Percentiles rank a stretch among this genome's conserved stretches.
These are phyloP conservation scores for Chrysomallon squamiferum DNA, from an alignment of 1,140 invertebrate genomes.

Conservation along the genomic window DNA sequence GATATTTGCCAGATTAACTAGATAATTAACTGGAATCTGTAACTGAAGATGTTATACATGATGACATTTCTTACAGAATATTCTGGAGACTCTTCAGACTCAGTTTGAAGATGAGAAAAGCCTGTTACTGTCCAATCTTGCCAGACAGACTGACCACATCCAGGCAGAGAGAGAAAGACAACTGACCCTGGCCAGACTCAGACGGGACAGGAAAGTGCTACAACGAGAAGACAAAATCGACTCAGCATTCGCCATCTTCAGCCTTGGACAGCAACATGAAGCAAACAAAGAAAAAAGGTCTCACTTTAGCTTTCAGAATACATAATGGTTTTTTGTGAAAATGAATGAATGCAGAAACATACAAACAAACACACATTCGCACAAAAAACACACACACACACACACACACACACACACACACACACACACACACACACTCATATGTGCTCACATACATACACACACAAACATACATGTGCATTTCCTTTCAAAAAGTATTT, in stretches of 20 bases:
- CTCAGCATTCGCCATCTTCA: constrained; percentile 42
- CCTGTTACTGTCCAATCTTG: constrained; percentile 36
- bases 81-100: constrained; percentile 47
- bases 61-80: constrained; percentile 44
- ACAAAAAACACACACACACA: too few relatives aligned
- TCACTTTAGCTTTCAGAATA: too few relatives aligned
- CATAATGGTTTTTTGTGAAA: too few relatives aligned
- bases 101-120: constrained; percentile 55
- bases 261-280: constrained; percentile 30
- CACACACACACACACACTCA: too few relatives aligned
- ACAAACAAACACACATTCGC: too few relatives aligned
- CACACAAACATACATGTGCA: too few relatives aligned
- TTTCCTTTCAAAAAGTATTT: too few relatives aligned
- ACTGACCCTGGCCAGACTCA: constrained; percentile 42
- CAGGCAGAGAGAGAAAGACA: constrained; percentile 39
- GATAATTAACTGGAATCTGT: too few relatives aligned
- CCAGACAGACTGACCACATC: constrained; percentile 30
- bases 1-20: not conserved
- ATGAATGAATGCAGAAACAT: too few relatives aligned
- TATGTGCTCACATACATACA: too few relatives aligned
- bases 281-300: constrained; percentile 31
- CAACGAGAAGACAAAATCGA: constrained; percentile 50
- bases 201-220: constrained; percentile 33
- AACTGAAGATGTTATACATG: too few relatives aligned
- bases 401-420: too few relatives aligned